Base-by-base conservation (phyloP, 2,888 invertebrate species). In the Cerceris ruficornis region DNA sequence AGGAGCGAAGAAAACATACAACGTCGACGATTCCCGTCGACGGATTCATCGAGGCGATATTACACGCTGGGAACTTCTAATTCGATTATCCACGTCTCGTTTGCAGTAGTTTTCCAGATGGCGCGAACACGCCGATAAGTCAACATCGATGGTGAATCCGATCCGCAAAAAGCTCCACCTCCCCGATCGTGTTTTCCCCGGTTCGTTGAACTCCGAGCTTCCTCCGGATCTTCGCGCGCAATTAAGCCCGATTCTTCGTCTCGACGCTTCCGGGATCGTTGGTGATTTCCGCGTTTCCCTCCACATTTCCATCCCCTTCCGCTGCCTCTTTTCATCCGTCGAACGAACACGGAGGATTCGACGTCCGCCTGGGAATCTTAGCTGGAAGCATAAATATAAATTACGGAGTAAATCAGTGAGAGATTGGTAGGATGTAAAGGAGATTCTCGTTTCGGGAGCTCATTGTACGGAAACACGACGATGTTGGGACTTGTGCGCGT, bases 211-310 rank as follows among this genome's bases (percentile, higher is more conserved):
- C 62, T 43, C 60, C 11, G 8, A 49, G 67, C 42, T 70, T 62
- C 62, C 62, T 62, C 57, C 52, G 41, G 59, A 66, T 57, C 14
- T 68, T 75, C 55, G 55, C 59, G 62, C 49, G 60, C 76, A 79
- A 79, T 79, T 76, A 76, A 79, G 76, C 76, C 41, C 72, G 69
- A 73, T 76, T 79, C 79, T 76, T 50, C 46, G 72, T 65, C 67
- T 50, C 69, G 72, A 76, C 72, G 42, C 67, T 73, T 76, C 69
- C 76, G 69, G n/a, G 14, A 14, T 46, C 42, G 55, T 43, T 61
- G 57, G 50, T 60, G 55, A 65, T 71, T 68, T 39, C 28, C n/a
- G 14, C n/a, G n/a, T 58, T 49, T 50, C 49, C 7, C 46, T 62
- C 11, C 50, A 1, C 59, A 6, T 7, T 52, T 52, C 28, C 8